Conservation (phyloP, 2,888 invertebrate genomes). For the Dicranocentrus wangi region DNA sequence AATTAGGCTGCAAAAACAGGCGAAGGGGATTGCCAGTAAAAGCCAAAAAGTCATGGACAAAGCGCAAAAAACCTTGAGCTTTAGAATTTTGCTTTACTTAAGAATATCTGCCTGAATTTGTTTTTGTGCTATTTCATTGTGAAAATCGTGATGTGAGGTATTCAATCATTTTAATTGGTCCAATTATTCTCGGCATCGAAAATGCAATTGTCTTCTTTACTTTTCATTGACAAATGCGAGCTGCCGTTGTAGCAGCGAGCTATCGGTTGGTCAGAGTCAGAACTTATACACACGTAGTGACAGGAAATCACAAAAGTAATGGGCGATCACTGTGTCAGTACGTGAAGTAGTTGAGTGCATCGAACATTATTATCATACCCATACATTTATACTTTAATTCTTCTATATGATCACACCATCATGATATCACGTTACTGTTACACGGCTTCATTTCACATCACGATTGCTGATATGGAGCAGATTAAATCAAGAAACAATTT, state of each 20-base stretch:
- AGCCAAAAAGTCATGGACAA: conserved; percentile 14
- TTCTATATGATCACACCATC: no score
- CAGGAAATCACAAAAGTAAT: neutral
- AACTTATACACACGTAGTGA: neutral
- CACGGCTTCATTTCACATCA: no score
- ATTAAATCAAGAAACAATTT: no score
- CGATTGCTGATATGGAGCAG: no score
- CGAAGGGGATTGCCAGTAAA: neutral
- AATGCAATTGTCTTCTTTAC: no score
- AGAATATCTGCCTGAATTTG: neutral
- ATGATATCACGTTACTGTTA: no score
- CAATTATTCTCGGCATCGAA: neutral
- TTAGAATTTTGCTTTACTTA: neutral
- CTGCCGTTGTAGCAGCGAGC: neutral
- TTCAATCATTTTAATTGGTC: conserved; percentile 21
- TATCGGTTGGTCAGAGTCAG: neutral
- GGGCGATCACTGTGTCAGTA: neutral
- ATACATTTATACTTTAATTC: no score
- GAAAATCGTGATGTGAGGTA: conserved; percentile 11
- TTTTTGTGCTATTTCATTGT: neutral
- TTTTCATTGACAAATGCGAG: neutral
- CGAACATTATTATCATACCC: neutral
- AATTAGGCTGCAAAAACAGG: no score
- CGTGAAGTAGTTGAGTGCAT: neutral
- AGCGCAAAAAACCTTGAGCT: neutral